Evolutionary conservation across 2,888 invertebrate species (phyloP), one percentile per base, ranked within the genome.

Genomic region (Conus canariensis): DNA sequence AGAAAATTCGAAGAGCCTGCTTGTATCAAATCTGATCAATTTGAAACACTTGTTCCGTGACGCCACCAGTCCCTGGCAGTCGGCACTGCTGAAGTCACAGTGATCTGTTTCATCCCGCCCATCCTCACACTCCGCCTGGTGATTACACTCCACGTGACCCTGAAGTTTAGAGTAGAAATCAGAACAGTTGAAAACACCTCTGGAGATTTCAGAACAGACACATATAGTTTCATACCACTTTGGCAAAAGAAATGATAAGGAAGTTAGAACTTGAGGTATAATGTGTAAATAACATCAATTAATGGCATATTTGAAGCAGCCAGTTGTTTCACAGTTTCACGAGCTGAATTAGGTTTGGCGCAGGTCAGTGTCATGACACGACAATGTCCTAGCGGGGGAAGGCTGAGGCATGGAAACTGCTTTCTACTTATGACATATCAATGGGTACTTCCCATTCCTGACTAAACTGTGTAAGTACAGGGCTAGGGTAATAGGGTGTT

Each of bases 61-160:
- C 22, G 82, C 82, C 19, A 83, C 58, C 82, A 83, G 9, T 3
- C 82, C 82, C 19, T 58, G 82, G 22, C 82, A 83, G 19, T 83
- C 56, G 22, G 82, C 30, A 58, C 58, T 83, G 82, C 82, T 83
- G 82, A 58, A 83, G 58, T 56, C 8, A 22, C 82, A 83, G 82
- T 83, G 82, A 19, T 58, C 82, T 83, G 82, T 83, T 58, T 83
- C 82, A 58, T 83, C 82, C 58, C 58, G 19, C 19, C 82, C 82
- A 58, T 83, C 82, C 58, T 83, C 82, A 83, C 82, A 83, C 22
- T 83, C 58, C 8, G 58, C 4, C 8, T 10, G 22, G 30, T 25
- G 58, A 10, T 83, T 83, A 58, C 82, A 83, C 58, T 83, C 82
- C 56, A 83, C 8, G 19, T 83, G 82, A 0, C 10, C 2, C 22